These are phyloP conservation scores for Chrysodeixis includens DNA, from an alignment of 2,888 invertebrate genomes.

Conservation along the genomic window DNA sequence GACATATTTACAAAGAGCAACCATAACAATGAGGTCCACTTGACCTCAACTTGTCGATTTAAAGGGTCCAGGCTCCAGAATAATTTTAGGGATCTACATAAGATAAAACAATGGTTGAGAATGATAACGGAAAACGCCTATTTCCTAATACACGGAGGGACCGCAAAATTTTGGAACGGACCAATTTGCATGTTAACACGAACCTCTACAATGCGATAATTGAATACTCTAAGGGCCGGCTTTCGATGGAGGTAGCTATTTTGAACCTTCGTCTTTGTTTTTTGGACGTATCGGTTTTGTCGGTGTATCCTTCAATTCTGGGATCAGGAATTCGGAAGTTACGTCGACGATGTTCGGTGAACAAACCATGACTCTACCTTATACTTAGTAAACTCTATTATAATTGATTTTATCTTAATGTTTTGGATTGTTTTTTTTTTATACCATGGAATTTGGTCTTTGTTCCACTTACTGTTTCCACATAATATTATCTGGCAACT, in stretches of 20 bases:
- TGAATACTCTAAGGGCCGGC: slow-evolving; percentile 71
- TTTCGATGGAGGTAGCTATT: slow-evolving; percentile 71
- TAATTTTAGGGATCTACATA: slow-evolving; percentile 74
- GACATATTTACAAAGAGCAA: slow-evolving; percentile 55
- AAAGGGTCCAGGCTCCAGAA: slow-evolving; percentile 61
- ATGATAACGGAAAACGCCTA: slow-evolving; percentile 81
- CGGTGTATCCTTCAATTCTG: slow-evolving; percentile 25
- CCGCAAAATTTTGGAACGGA: slow-evolving; percentile 78
- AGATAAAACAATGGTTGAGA: slow-evolving; percentile 79
- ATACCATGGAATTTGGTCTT: too few relatives aligned
- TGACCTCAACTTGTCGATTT: slow-evolving; percentile 70
- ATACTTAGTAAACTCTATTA: too few relatives aligned
- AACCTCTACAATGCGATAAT: slow-evolving; percentile 75
- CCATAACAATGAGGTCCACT: slow-evolving; percentile 52
- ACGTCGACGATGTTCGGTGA: background rate
- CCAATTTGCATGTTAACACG: slow-evolving; percentile 86
- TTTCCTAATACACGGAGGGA: slow-evolving; percentile 80
- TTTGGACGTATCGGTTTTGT: slow-evolving; percentile 51
- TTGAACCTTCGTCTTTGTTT: slow-evolving; percentile 70
- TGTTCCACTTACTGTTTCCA: too few relatives aligned
- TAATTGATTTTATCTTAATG: too few relatives aligned
- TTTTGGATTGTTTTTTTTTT: too few relatives aligned
- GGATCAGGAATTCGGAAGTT: background rate
- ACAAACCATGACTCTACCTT: too few relatives aligned
- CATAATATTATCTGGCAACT: too few relatives aligned